Percentiles rank a stretch among this genome's conserved stretches.
phyloP scores from a whole-genome alignment of 2,113 vertebrate genomes.

The Periophthalmodon schlosseri region DNA sequence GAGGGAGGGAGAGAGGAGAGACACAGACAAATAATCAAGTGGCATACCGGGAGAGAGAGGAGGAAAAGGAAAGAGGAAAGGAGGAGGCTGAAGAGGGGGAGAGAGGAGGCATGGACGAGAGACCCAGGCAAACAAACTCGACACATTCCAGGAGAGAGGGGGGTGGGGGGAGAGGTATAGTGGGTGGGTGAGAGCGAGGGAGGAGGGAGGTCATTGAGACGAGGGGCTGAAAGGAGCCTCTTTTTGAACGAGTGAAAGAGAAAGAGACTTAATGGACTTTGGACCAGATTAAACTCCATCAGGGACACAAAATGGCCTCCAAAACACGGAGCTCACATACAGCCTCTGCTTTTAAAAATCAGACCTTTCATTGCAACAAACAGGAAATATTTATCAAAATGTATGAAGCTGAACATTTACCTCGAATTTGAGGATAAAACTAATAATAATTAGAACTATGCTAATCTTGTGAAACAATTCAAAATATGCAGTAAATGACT shows the following conservation, averaged over 20 bases:
- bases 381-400: too few relatives aligned
- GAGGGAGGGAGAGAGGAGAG: too few relatives aligned
- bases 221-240: conserved; percentile 83
- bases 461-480: too few relatives aligned
- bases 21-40: too few relatives aligned
- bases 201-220: conserved; percentile 76
- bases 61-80: neutral
- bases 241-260: conserved; percentile 84
- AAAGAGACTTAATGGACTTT: conserved; percentile 76
- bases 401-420: too few relatives aligned
- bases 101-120: conserved; percentile 77
- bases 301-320: neutral
- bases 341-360: too few relatives aligned
- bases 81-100: conserved; percentile 70
- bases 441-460: too few relatives aligned
- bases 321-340: too few relatives aligned
- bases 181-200: conserved; percentile 66
- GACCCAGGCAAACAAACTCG: conserved; percentile 75
- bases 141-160: conserved; percentile 95
- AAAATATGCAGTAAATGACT: too few relatives aligned
- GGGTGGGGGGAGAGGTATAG: conserved; percentile 78
- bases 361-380: too few relatives aligned
- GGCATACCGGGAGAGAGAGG: neutral
- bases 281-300: neutral
- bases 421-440: too few relatives aligned